Evolutionary conservation across 2,888 invertebrate species (phyloP), one percentile per base, ranked within the genome.

Genomic region (Heteromyza rotundicornis): DNA sequence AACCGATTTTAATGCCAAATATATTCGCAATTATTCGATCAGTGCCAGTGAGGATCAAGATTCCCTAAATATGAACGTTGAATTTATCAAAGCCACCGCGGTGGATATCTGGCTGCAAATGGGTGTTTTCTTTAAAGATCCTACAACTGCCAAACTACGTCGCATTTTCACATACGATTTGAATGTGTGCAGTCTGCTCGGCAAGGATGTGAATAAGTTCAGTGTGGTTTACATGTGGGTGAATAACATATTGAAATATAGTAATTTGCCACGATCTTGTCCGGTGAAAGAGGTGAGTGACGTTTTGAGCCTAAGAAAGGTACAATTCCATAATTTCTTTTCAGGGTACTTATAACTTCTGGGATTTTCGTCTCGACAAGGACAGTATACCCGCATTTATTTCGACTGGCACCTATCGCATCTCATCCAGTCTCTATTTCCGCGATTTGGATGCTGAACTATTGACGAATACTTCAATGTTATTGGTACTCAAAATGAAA

Each of bases 211-310:
- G 7, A 67, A 55, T 10, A n/a, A 20, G 27, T n/a, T 23, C 19
- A 73, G 65, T 58, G 61, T 76, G 14, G 62, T 72, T 2, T 68
- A 69, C 5, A 50, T 49, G 0, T 74, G 72, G 71, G 57, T 70
- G 0, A 59, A 61, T 0, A 66, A 68, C n/a, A 58, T 77, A 10
- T 63, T 64, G 24, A 56, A 60, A 17, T 63, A 68, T 23, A 72
- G 78, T 0, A 75, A 77, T 50, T 67, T 76, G 7, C 44, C 63
- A 7, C 54, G 36, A 2, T 78, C n/a, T n/a, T n/a, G 78, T 55
- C 77, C 78, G 0, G 58, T 70, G 7, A 19, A 12, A n/a, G 12
- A 40, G 40, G 40, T 40, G n/a, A 40, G n/a, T 40, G 40, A 3
- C 7, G 10, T 14, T 14, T 14, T 3, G 40, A n/a, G 10, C 3